These are phyloP conservation scores for Heteropelma amictum DNA, from an alignment of 2,888 invertebrate species.

Conservation along the genomic window DNA sequence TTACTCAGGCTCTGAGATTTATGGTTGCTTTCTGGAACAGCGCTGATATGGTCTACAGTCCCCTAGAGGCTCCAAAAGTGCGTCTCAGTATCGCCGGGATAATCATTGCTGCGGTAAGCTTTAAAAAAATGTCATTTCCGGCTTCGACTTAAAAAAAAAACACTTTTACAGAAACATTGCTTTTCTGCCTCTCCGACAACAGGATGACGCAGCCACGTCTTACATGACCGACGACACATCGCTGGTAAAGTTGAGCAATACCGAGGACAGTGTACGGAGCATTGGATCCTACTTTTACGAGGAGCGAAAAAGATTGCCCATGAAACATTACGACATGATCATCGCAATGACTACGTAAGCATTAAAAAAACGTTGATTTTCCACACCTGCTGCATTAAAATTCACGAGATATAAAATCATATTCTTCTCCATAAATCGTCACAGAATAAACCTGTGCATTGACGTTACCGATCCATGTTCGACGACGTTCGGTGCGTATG, in stretches of 20 bases:
- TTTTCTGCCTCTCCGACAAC: neutral
- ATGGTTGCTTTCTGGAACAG: neutral
- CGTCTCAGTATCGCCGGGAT: constrained; percentile 8
- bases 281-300: neutral
- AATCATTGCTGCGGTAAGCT: neutral
- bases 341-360: constrained; percentile 28
- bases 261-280: neutral
- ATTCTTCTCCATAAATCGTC: neutral
- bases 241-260: neutral
- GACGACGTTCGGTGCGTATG: no score
- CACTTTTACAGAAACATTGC: neutral
- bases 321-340: constrained; percentile 2
- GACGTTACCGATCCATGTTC: no score
- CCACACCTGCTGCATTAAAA: neutral
- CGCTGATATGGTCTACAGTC: neutral
- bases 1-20: neutral
- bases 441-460: no score
- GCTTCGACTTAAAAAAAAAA: neutral
- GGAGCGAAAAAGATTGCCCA: neutral
- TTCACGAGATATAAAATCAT: neutral
- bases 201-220: constrained; percentile 5
- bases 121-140: neutral
- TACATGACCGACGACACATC: neutral
- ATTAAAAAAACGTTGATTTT: neutral
- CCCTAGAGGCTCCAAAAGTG: neutral